Evolutionary conservation across 1,140 invertebrate species (phyloP).

Genomic region (Capitella teleta): DNA sequence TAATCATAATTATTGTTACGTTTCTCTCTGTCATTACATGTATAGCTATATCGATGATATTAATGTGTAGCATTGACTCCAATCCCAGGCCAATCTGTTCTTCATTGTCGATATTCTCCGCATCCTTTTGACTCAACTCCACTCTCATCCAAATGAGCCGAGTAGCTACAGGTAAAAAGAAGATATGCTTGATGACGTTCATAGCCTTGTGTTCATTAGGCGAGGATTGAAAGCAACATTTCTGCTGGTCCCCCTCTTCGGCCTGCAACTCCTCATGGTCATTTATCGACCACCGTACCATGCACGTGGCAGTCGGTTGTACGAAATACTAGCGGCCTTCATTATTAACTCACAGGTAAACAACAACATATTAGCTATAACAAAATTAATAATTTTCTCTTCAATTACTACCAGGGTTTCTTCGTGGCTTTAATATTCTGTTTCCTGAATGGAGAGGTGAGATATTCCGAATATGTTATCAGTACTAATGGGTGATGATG

Average conservation of each 20-base stretch:
- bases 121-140: slow-evolving; percentile 6
- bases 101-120: slow-evolving; percentile 5
- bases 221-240: slow-evolving; percentile 61
- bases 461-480: too few relatives aligned
- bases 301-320: neutral
- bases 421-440: slow-evolving; percentile 14
- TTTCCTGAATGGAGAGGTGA: slow-evolving; percentile 11
- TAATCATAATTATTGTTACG: too few relatives aligned
- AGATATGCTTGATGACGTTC: too few relatives aligned
- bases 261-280: slow-evolving; percentile 65
- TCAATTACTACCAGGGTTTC: too few relatives aligned
- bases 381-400: too few relatives aligned
- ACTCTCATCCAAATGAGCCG: slow-evolving; percentile 6
- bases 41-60: too few relatives aligned
- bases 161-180: slow-evolving; percentile 6
- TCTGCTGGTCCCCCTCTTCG: slow-evolving; percentile 58
- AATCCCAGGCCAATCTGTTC: slow-evolving; percentile 3
- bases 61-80: too few relatives aligned
- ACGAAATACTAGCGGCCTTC: too few relatives aligned
- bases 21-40: too few relatives aligned
- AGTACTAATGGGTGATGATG: too few relatives aligned
- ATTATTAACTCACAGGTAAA: too few relatives aligned
- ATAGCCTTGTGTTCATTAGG: slow-evolving; percentile 21
- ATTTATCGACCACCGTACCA: slow-evolving; percentile 53
- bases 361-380: too few relatives aligned